These are phyloP conservation scores for Exephanes ischioxanthus DNA, from an alignment of 2,888 invertebrate species.

Conservation along the genomic window DNA sequence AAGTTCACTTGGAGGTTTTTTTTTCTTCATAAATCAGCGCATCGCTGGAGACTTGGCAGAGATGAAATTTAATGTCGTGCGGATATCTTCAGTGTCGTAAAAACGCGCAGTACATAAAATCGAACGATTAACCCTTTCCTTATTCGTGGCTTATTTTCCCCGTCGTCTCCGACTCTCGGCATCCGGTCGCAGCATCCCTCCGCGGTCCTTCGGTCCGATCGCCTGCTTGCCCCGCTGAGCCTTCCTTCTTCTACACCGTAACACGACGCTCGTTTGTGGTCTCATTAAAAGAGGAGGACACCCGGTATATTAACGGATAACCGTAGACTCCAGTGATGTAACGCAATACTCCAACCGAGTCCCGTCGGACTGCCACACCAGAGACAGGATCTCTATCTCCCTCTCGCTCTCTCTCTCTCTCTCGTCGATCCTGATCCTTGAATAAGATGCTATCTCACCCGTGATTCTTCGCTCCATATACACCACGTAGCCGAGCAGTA, in stretches of 20 bases:
- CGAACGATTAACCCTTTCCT: background rate
- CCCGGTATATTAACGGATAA: constrained; percentile 82
- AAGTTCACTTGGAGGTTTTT: too few species aligned
- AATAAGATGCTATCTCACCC: constrained; percentile 80
- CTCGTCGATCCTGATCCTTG: constrained; percentile 80
- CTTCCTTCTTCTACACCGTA: constrained; percentile 69
- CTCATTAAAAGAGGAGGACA: constrained; percentile 80
- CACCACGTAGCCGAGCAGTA: constrained; percentile 17
- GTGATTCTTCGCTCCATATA: constrained; percentile 66
- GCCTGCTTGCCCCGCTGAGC: constrained; percentile 26
- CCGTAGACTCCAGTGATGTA: constrained; percentile 79
- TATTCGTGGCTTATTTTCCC: constrained; percentile 36
- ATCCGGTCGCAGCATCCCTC: constrained; percentile 57
- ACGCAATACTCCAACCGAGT: constrained; percentile 77
- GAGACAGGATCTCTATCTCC: constrained; percentile 20
- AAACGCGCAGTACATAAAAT: background rate
- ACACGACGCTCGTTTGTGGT: constrained; percentile 80
- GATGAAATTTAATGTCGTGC: too few species aligned
- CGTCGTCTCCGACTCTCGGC: constrained; percentile 37
- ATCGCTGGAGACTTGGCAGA: too few species aligned
- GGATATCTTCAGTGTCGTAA: too few species aligned
- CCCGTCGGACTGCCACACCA: constrained; percentile 39
- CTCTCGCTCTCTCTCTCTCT: constrained; percentile 27
- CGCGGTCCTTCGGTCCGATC: constrained; percentile 9
- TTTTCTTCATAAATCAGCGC: too few species aligned